phyloP scores from a whole-genome alignment of 2,797 vertebrate species.

The Enteromius unitaeniatus region DNA sequence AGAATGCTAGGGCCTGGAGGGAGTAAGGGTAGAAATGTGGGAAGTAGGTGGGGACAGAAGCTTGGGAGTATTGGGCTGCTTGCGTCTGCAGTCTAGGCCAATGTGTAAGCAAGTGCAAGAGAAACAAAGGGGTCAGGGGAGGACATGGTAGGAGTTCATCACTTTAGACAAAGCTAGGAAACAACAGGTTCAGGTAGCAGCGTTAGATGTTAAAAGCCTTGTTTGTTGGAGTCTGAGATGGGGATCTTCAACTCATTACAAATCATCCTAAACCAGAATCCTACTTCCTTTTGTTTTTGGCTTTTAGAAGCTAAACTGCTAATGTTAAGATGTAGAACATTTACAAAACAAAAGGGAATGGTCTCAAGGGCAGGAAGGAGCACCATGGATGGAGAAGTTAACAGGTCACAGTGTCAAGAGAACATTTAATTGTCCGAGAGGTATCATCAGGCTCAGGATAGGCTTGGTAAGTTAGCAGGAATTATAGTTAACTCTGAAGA shows the following conservation, averaged over 20 bases:
- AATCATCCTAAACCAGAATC: constrained; percentile 13
- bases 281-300: background rate
- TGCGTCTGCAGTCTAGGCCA: constrained; percentile 70
- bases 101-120: constrained; percentile 51
- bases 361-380: constrained; percentile 26
- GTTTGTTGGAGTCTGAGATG: constrained; percentile 15
- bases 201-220: constrained; percentile 57
- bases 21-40: constrained; percentile 65
- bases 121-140: constrained; percentile 24
- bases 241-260: constrained; percentile 13
- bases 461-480: constrained; percentile 51
- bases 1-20: constrained; percentile 67
- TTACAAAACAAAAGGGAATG: background rate
- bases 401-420: constrained; percentile 55
- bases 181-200: constrained; percentile 69
- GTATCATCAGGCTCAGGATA: constrained; percentile 44
- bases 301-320: background rate
- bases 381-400: constrained; percentile 4
- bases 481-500: constrained; percentile 38
- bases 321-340: background rate
- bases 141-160: constrained; percentile 77
- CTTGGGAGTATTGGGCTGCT: constrained; percentile 71
- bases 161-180: constrained; percentile 79
- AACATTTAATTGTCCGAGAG: constrained; percentile 47
- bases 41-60: constrained; percentile 76